phyloP scores from a whole-genome alignment of 2,888 invertebrate genomes.

The Acrobasis repandana region DNA sequence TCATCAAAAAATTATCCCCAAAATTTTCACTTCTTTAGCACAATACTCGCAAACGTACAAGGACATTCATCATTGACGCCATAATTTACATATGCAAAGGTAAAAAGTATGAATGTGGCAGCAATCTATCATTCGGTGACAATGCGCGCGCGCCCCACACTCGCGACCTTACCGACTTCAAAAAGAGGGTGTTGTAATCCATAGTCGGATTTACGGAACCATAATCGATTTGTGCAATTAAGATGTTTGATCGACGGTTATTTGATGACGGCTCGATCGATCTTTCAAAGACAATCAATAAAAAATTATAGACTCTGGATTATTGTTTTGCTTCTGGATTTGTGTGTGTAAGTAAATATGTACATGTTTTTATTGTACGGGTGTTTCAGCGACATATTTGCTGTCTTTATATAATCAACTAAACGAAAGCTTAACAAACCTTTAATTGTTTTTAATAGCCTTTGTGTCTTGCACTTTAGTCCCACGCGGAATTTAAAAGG shows the following conservation, averaged over 20 bases:
- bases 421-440: too few relatives aligned
- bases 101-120: slow-evolving; percentile 67
- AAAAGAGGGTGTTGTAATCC: slow-evolving; percentile 5
- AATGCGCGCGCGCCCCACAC: slow-evolving; percentile 62
- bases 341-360: too few relatives aligned
- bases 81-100: slow-evolving; percentile 72
- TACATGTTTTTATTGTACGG: too few relatives aligned
- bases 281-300: not conserved
- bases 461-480: too few relatives aligned
- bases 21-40: slow-evolving; percentile 44
- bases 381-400: too few relatives aligned
- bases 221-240: not conserved
- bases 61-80: slow-evolving; percentile 52
- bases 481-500: too few relatives aligned
- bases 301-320: too few relatives aligned
- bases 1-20: slow-evolving; percentile 33
- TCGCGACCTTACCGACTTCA: slow-evolving; percentile 28
- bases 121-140: slow-evolving; percentile 71
- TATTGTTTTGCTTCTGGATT: not conserved
- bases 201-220: slow-evolving; percentile 1
- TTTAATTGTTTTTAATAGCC: too few relatives aligned
- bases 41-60: slow-evolving; percentile 40
- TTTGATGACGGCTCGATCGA: slow-evolving; percentile 1
- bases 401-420: too few relatives aligned
- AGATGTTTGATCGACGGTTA: slow-evolving; percentile 11